Percentiles rank a stretch among this genome's conserved stretches.
Evolutionary conservation across 2,113 vertebrate genomes (phyloP).

Genomic region (Gracilinanus agilis): DNA sequence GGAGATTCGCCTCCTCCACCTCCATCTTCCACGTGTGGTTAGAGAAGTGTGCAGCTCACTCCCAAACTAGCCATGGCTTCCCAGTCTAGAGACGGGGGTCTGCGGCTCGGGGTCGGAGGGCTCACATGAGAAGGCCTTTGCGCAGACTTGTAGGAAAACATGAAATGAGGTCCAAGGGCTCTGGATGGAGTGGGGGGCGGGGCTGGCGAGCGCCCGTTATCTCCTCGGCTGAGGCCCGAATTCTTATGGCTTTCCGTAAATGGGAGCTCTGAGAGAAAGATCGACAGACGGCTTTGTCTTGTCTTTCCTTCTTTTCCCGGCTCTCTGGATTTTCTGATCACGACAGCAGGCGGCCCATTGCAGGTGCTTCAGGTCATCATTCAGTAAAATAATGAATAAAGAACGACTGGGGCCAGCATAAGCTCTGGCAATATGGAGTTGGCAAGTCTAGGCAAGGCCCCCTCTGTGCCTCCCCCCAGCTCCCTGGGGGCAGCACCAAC

Average conservation of each 20-base stretch:
- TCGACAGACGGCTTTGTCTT: neutral
- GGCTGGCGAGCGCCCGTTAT: conserved; percentile 5
- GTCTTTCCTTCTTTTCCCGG: neutral
- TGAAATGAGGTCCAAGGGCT: neutral
- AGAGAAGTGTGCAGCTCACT: conserved; percentile 52
- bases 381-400: neutral
- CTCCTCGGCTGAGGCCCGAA: neutral
- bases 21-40: conserved; percentile 33
- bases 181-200: neutral
- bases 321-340: neutral
- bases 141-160: neutral
- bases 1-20: neutral
- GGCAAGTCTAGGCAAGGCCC: neutral
- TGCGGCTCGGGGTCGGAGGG: neutral
- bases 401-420: neutral
- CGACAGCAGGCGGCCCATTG: neutral
- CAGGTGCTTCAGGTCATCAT: neutral
- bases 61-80: neutral
- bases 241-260: neutral
- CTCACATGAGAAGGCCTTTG: neutral
- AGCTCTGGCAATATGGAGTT: neutral
- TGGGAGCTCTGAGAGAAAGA: neutral
- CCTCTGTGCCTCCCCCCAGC: neutral
- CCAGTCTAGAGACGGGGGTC: conserved; percentile 56
- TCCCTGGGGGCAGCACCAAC: neutral